Conservation (phyloP, 2,888 invertebrate species). For the Dysmachus trigonus region DNA sequence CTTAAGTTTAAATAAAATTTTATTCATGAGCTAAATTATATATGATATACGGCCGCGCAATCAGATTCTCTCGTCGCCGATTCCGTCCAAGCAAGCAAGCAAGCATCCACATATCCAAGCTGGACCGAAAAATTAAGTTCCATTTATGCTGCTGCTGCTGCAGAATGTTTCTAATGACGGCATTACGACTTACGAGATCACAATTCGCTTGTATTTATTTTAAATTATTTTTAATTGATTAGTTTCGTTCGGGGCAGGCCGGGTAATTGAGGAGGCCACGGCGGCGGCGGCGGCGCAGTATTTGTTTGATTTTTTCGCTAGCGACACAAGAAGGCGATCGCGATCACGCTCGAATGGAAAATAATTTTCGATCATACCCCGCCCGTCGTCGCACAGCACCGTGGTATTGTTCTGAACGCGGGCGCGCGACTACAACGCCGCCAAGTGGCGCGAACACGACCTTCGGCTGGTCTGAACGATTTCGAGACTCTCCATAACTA, state of each 20-base stretch:
- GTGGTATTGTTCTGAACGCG: not conserved
- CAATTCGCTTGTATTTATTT: slow-evolving; percentile 51
- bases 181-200: slow-evolving; percentile 48
- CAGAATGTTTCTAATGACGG: slow-evolving; percentile 49
- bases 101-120: too few species aligned
- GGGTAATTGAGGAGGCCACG: slow-evolving; percentile 30
- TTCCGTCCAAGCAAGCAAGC: slow-evolving; percentile 14
- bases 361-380: slow-evolving; percentile 1
- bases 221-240: slow-evolving; percentile 52
- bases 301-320: slow-evolving; percentile 4
- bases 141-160: slow-evolving; percentile 50
- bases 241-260: slow-evolving; percentile 46
- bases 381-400: not conserved
- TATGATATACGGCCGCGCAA: slow-evolving; percentile 44
- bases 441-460: slow-evolving; percentile 27
- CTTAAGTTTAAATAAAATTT: slow-evolving; percentile 51
- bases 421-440: too few species aligned
- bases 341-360: slow-evolving; percentile 17
- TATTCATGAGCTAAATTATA: slow-evolving; percentile 51
- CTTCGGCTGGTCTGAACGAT: slow-evolving; percentile 29
- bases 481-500: slow-evolving; percentile 38
- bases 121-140: slow-evolving; percentile 49
- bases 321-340: slow-evolving; percentile 23
- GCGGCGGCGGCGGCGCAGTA: slow-evolving; percentile 1
- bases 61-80: slow-evolving; percentile 27